A percentile compares a stretch with the other conserved stretches of the same genome.
phyloP scores from a whole-genome alignment of 2,797 vertebrate genomes.

The Platalea minor region DNA sequence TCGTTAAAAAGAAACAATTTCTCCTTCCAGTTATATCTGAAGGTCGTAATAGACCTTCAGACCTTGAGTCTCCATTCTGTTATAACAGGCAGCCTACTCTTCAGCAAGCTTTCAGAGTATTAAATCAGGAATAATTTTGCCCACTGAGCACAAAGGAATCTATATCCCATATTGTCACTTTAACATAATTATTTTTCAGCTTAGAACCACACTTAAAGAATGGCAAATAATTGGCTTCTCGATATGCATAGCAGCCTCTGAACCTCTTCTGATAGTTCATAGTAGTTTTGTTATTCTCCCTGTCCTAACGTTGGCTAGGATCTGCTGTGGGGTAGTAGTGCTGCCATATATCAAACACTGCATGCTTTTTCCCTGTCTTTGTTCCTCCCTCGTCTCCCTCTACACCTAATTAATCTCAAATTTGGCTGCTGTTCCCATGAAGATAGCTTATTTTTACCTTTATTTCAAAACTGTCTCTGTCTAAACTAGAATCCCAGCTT shows the following conservation, averaged over 20 bases:
- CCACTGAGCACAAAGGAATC: neutral
- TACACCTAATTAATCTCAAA: neutral
- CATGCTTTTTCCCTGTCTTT: neutral
- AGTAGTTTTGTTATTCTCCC: neutral
- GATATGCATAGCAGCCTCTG: neutral
- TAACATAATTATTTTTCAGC: neutral
- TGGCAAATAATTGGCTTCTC: neutral
- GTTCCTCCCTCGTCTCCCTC: neutral
- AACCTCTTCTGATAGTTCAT: neutral
- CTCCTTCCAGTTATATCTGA: neutral
- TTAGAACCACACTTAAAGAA: neutral
- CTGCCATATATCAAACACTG: neutral
- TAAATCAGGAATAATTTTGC: neutral
- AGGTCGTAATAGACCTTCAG: neutral
- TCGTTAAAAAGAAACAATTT: neutral
- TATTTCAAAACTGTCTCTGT: neutral
- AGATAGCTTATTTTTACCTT: neutral
- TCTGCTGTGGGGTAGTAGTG: neutral
- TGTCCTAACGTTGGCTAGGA: neutral
- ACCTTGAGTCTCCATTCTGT: neutral
- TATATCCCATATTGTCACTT: neutral
- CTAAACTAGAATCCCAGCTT: neutral
- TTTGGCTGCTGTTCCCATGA: neutral
- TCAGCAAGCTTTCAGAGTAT: neutral
- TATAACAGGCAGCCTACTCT: neutral